Base-by-base conservation (phyloP, 1,140 invertebrate genomes). In the Sitobion miscanthi region DNA sequence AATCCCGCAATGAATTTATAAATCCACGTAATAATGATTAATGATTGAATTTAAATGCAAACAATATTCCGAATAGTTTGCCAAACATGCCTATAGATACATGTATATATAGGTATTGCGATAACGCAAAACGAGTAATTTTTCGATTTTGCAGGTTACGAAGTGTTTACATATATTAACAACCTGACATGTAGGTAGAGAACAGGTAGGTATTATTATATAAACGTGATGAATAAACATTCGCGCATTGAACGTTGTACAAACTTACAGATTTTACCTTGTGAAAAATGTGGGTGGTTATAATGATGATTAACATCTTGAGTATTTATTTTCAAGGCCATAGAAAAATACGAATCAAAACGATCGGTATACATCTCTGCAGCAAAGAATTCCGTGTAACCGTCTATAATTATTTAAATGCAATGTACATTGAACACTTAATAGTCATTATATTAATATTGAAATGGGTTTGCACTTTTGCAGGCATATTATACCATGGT, bases 101-200 rank as follows among this genome's bases (percentile, higher is more conserved):
- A 1, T 38, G 38, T 52, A 52, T 21, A 54, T 23, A 49, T 52
- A 52, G 49, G 49, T 77, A 17, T n/a, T 77, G 20, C 17, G 6
- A 77, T 17, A n/a, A 77, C n/a, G 14, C 14, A 17, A 77, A 77
- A n/a, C n/a, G 62, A 35, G 30, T 77, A 77, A 77, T 77, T 77
- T 38, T 77, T 77, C 30, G 30, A 30, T n/a, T 77, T n/a, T 77
- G 14, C 52, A 0, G 30, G 11, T 77, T n/a, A 54, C 6, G 1
- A 69, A 69, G 62, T 69, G 62, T 77, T 77, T 77, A n/a, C 62
- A 77, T n/a, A n/a, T 77, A 77, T n/a, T n/a, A n/a, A 77, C 62
- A n/a, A n/a, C 1, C n/a, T n/a, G 62, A n/a, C 30, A n/a, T 77
- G 62, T 77, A n/a, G 62, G n/a, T 20, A n/a, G 52, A 54, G 20